Evolutionary conservation across 1,140 invertebrate species (phyloP).

Genomic region (Microplitis demolitor): DNA sequence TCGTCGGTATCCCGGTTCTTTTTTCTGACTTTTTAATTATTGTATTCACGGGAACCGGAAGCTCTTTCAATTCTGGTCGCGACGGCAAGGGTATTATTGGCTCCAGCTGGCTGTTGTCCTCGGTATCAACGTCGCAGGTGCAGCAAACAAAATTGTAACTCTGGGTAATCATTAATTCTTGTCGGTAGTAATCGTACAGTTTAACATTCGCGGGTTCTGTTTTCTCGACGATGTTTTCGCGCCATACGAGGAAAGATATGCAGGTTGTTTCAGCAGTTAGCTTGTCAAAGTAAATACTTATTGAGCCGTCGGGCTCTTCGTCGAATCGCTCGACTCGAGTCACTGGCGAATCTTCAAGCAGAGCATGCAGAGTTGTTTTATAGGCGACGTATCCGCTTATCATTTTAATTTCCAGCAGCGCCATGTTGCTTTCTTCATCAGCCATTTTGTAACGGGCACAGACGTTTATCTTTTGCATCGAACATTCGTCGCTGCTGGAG

Average conservation of each 20-base stretch:
- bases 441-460: conserved; percentile 56
- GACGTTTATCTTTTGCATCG: conserved; percentile 51
- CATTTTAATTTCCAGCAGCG: conserved; percentile 68
- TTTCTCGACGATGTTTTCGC: conserved; percentile 51
- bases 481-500: conserved; percentile 47
- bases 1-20: no score
- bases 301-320: conserved; percentile 52
- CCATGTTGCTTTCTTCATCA: conserved; percentile 67
- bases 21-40: not conserved
- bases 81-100: conserved; percentile 22
- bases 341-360: conserved; percentile 51
- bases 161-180: conserved; percentile 53
- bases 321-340: conserved; percentile 64
- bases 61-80: not conserved
- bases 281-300: conserved; percentile 62
- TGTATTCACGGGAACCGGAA: not conserved
- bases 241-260: conserved; percentile 59
- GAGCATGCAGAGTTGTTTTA: conserved; percentile 57
- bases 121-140: conserved; percentile 43
- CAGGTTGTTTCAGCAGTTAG: conserved; percentile 58
- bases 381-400: conserved; percentile 70
- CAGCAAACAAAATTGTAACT: conserved; percentile 32
- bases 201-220: conserved; percentile 68
- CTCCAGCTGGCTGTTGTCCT: conserved; percentile 34
- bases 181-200: conserved; percentile 75